phyloP scores from a whole-genome alignment of 2,797 vertebrate genomes.

The Chaenodraco wilsoni region DNA sequence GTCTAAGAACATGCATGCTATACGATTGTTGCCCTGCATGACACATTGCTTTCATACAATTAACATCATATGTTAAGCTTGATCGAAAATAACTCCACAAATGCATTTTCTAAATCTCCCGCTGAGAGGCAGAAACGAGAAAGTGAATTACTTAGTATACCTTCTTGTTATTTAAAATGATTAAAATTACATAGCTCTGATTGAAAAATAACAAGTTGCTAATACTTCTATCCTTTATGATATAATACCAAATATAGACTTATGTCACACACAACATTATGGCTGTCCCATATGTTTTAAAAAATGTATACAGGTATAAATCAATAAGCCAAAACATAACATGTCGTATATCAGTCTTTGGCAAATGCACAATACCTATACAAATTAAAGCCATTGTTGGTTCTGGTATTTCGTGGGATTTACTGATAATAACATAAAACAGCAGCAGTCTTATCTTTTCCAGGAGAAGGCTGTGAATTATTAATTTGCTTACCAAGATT shows the following conservation, averaged over 20 bases:
- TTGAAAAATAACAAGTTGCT: neutral
- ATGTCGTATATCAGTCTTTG: neutral
- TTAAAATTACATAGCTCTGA: neutral
- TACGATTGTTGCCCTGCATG: neutral
- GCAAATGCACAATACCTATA: neutral
- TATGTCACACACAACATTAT: too few relatives aligned
- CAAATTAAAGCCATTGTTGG: neutral
- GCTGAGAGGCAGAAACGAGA: neutral
- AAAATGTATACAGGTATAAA: too few relatives aligned
- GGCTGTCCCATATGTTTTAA: neutral
- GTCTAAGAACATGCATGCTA: neutral
- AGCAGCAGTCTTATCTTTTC: neutral
- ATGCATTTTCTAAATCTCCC: neutral
- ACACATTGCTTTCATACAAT: neutral
- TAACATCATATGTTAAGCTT: neutral
- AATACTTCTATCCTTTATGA: neutral
- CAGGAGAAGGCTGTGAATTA: conserved; percentile 24
- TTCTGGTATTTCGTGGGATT: neutral
- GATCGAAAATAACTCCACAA: neutral
- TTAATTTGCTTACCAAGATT: neutral
- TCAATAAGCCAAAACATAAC: neutral
- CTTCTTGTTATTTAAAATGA: neutral
- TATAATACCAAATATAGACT: too few relatives aligned
- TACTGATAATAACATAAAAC: conserved; percentile 13
- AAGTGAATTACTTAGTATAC: neutral